Evolutionary conservation across 2,797 vertebrate genomes (phyloP).

Genomic region (Pangasius larnaudii): DNA sequence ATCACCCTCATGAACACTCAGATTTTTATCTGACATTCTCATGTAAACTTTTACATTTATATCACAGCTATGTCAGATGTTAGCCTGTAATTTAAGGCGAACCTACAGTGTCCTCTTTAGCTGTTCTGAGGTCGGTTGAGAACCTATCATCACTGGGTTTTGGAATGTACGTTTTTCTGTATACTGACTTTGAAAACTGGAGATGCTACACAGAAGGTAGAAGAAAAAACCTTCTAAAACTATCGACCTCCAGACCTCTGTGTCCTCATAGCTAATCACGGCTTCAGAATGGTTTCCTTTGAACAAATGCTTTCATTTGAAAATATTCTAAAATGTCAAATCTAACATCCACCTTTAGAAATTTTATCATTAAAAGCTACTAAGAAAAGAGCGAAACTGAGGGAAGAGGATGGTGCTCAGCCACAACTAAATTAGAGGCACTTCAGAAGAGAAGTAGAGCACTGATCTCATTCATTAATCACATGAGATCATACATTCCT

Average conservation of each 20-base stretch:
- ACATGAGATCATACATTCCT: constrained; percentile 45
- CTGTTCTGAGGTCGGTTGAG: not conserved
- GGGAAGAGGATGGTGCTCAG: not conserved
- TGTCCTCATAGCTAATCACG: not conserved
- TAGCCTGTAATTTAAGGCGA: not conserved
- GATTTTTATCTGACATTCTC: not conserved
- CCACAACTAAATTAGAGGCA: constrained; percentile 17
- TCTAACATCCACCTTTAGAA: not conserved
- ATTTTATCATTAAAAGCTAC: not conserved
- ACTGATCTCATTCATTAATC: constrained; percentile 42
- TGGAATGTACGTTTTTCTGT: not conserved
- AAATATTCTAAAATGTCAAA: not conserved
- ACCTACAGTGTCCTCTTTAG: not conserved
- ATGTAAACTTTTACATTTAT: not conserved
- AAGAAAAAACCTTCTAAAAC: not conserved
- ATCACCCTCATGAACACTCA: not conserved
- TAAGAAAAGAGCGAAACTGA: not conserved
- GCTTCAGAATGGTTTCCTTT: not conserved
- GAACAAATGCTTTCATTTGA: not conserved
- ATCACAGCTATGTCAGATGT: not conserved
- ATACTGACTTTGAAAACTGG: not conserved
- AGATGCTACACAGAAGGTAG: not conserved
- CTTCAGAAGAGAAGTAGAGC: constrained; percentile 23
- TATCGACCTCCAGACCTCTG: not conserved
- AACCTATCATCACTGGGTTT: not conserved